Conservation (phyloP, 2,113 vertebrate species). For the human (Homo sapiens) region GRCh38 chr21:44917501-44918000, state of each 20-base stretch:
- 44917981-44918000: background rate
- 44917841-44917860: background rate
- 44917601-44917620: background rate
- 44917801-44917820: fast-evolving
- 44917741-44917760: too few relatives aligned
- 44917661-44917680: fast-evolving
- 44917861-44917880: background rate
- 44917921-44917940: too few relatives aligned
- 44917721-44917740: fast-evolving
- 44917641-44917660: too few relatives aligned
- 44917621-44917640: background rate
- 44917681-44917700: background rate
- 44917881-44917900: fast-evolving
- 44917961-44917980: too few relatives aligned
- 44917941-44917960: background rate
- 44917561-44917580: background rate
- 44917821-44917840: fast-evolving
- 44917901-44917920: fast-evolving
- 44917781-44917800: fast-evolving
- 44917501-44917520: background rate
- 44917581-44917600: fast-evolving
- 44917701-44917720: background rate
- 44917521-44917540: fast-evolving
- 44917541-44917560: fast-evolving
- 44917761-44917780: too few relatives aligned